A percentile compares a stretch with the other conserved stretches of the same genome.
These are phyloP conservation scores for Megathymus violae DNA, from an alignment of 1,140 invertebrate genomes.

Conservation along the genomic window DNA sequence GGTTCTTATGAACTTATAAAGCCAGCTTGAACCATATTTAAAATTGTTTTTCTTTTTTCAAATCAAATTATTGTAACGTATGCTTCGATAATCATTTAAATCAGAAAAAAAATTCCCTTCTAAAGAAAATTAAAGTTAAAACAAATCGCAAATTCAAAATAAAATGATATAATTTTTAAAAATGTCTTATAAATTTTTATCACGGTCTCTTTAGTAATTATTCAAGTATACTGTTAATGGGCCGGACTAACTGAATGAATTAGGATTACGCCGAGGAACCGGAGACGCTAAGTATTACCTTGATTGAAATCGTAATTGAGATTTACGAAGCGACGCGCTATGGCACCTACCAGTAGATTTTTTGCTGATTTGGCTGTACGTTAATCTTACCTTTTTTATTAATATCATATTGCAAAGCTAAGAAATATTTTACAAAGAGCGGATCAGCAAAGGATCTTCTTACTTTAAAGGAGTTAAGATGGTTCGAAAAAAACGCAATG, in stretches of 20 bases:
- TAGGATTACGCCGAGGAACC: constrained; percentile 46
- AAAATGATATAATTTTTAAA: background rate
- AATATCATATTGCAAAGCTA: background rate
- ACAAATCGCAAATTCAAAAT: background rate
- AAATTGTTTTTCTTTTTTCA: background rate
- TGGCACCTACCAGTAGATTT: constrained; percentile 5
- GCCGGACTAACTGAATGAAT: constrained; percentile 62
- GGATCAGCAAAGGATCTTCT: too few species aligned
- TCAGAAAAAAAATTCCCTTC: too few species aligned
- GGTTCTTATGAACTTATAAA: constrained; percentile 52
- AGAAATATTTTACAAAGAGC: background rate
- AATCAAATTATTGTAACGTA: too few species aligned
- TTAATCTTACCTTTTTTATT: background rate
- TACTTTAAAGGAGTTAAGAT: background rate
- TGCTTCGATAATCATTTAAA: too few species aligned
- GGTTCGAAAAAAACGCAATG: background rate
- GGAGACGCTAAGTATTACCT: constrained; percentile 52
- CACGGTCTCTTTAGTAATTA: constrained; percentile 56
- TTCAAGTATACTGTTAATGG: constrained; percentile 37
- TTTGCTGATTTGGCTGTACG: constrained; percentile 1
- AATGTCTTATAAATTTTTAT: background rate
- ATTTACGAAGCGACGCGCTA: constrained; percentile 31
- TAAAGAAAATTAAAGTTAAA: too few species aligned
- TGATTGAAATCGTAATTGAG: constrained; percentile 62
- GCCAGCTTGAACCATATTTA: background rate